Conservation (phyloP, 2,797 vertebrate species). For the Parambassis ranga region DNA sequence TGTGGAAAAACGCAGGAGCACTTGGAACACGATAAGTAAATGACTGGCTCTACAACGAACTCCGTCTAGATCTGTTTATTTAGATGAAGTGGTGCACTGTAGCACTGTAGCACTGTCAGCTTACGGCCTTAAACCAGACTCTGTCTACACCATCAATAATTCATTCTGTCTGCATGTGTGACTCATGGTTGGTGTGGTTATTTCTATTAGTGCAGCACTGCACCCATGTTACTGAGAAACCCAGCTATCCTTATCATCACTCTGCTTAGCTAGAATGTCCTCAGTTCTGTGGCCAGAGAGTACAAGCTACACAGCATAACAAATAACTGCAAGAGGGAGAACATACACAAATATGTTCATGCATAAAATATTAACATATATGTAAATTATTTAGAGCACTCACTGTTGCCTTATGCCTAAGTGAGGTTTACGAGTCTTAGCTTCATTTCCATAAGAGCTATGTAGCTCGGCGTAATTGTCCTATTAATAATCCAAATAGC, state of each 20-base stretch:
- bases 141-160: slow-evolving; percentile 64
- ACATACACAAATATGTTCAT: slow-evolving; percentile 69
- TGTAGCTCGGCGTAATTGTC: slow-evolving; percentile 67
- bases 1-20: slow-evolving; percentile 43
- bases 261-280: slow-evolving; percentile 11
- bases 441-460: slow-evolving; percentile 75
- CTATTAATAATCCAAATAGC: slow-evolving; percentile 78
- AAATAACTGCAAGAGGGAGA: slow-evolving; percentile 55
- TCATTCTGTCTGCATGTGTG: slow-evolving; percentile 53
- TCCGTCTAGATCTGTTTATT: slow-evolving; percentile 59
- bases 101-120: slow-evolving; percentile 57
- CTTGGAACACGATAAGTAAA: slow-evolving; percentile 40
- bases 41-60: slow-evolving; percentile 22
- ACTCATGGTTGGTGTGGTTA: slow-evolving; percentile 28
- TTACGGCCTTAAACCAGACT: slow-evolving; percentile 58
- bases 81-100: slow-evolving; percentile 53
- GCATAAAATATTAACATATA: slow-evolving; percentile 77
- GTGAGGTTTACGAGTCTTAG: slow-evolving; percentile 56
- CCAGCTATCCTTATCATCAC: slow-evolving; percentile 12
- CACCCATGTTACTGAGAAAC: slow-evolving; percentile 24
- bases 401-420: slow-evolving; percentile 56
- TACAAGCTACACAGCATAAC: slow-evolving; percentile 42
- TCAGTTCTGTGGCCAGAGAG: slow-evolving; percentile 28
- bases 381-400: slow-evolving; percentile 77
- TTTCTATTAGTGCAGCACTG: slow-evolving; percentile 12